phyloP scores from a whole-genome alignment of 2,113 vertebrate species.

The Hippocampus barbouri region DNA sequence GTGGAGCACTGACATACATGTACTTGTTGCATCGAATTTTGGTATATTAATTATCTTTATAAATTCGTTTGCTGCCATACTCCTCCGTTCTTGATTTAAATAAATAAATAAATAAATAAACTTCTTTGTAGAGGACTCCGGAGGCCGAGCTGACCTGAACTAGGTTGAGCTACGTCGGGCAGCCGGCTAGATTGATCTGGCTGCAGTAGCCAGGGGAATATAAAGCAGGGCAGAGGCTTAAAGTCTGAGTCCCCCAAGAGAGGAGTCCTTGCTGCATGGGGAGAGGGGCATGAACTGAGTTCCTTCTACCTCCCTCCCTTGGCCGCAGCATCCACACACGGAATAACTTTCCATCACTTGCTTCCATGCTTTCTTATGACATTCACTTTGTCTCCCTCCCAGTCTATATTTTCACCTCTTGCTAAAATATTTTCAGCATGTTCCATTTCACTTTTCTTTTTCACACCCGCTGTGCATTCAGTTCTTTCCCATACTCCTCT shows the following conservation, averaged over 20 bases:
- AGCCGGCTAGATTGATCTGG: conserved; percentile 74
- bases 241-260: conserved; percentile 85
- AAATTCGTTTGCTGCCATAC: conserved; percentile 44
- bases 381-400: conserved; percentile 31
- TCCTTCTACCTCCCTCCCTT: conserved; percentile 39
- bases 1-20: conserved; percentile 29
- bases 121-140: conserved; percentile 39
- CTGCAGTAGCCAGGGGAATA: conserved; percentile 85
- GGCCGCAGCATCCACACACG: conserved; percentile 37
- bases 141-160: conserved; percentile 50
- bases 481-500: conserved; percentile 17
- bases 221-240: conserved; percentile 94
- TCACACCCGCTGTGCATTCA: conserved; percentile 9
- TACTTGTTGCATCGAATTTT: conserved; percentile 34
- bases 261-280: conserved; percentile 82
- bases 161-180: conserved; percentile 56
- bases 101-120: conserved; percentile 31
- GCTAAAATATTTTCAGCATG: conserved; percentile 19
- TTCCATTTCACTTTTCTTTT: conserved; percentile 7
- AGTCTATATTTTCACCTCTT: background rate
- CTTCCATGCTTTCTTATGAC: conserved; percentile 31
- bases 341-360: conserved; percentile 39
- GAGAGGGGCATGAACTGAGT: conserved; percentile 77
- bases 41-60: conserved; percentile 28
- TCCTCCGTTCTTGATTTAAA: conserved; percentile 25